Base-by-base conservation (phyloP, 2,113 vertebrate genomes). In the Seriola quinqueradiata region DNA sequence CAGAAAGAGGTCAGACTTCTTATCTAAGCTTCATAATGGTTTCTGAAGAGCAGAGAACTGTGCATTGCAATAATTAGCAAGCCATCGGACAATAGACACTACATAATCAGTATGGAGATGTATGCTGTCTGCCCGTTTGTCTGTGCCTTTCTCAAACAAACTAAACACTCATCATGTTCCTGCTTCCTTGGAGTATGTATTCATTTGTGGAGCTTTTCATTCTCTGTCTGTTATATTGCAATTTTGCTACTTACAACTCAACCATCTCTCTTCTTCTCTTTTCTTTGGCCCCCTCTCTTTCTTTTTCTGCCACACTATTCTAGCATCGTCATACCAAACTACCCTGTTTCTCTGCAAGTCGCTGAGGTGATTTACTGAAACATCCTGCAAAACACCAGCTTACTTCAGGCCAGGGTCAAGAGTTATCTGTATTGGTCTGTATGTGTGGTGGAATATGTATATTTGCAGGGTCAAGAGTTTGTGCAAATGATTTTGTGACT, bases 1-100 rank as follows among this genome's bases (percentile, higher is more conserved):
- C 77, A 88, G 84, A 93, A 92, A 81, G 92, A 92, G 91, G 92
- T 91, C 92, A 90, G 90, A 87, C 92, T 92, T 91, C 92, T 92
- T 93, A 90, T 89, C 77, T 25, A 2, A 32, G 88, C 84, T 77
- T 86, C 87, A 89, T 91, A 91, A 93, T 92, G 90, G 88, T 69
- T 92, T 90, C 54, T 93, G 83, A 92, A 92, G 90, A 92, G 89
- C 87, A 40, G 59, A 77, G 86, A 81, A 80, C 83, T 59, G 79
- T 79, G 86, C 86, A 60, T 82, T 75, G 82, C 83, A 89, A 92
- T 93, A 93, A 93, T 93, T 93, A 93, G 86, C 79, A 77, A 78
- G 77, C 83, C 78, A 3, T 55, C 0, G 72, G 85, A 93, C 92
- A 93, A 93, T 93, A 72, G 90, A 68, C 21, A 70, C 82, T 64